Evolutionary conservation across 2,113 vertebrate genomes (phyloP).

Genomic region (Leiothrix lutea): DNA sequence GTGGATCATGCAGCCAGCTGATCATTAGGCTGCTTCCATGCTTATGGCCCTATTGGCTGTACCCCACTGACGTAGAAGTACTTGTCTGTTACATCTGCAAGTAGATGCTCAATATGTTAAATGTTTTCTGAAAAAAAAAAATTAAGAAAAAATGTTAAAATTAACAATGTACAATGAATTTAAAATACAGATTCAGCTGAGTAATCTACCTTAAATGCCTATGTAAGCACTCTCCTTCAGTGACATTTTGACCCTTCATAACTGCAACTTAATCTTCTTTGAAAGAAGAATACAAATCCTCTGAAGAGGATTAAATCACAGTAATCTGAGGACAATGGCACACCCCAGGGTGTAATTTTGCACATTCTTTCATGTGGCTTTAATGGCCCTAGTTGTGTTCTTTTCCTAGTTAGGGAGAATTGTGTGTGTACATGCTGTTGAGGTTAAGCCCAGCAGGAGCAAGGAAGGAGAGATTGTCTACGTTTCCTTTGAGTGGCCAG

Average conservation of each 20-base stretch:
- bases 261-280: neutral
- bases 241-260: neutral
- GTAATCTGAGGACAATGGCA: neutral
- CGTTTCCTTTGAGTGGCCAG: rapidly evolving
- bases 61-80: neutral
- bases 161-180: neutral
- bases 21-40: neutral
- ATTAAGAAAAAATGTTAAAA: neutral
- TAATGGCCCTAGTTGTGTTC: neutral
- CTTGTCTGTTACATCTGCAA: neutral
- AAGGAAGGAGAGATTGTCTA: neutral
- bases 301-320: neutral
- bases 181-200: neutral
- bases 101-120: neutral
- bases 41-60: neutral
- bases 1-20: neutral
- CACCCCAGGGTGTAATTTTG: neutral
- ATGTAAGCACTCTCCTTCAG: neutral
- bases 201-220: neutral
- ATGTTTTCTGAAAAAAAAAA: neutral
- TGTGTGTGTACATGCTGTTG: neutral
- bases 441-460: neutral
- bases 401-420: neutral
- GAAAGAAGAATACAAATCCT: neutral
- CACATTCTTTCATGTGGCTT: rapidly evolving